Evolutionary conservation across 2,113 vertebrate species (phyloP).

Genomic region (Anguilla rostrata): DNA sequence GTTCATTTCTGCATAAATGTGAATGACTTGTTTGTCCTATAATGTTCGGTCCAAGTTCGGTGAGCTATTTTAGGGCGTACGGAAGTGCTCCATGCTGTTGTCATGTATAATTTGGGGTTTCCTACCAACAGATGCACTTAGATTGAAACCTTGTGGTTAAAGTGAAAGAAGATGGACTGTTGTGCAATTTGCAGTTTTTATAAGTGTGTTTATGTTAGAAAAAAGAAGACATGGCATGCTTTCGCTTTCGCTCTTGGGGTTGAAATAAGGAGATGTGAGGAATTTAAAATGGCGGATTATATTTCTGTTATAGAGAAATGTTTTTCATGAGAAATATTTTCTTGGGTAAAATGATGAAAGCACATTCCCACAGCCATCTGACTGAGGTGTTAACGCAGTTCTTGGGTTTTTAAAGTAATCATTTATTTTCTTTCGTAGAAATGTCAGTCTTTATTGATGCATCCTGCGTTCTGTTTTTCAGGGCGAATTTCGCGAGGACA

Average conservation of each 20-base stretch:
- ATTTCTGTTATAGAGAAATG: not conserved
- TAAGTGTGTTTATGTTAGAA: not conserved
- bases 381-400: not conserved
- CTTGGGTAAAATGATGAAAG: too few relatives aligned
- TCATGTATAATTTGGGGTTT: not conserved
- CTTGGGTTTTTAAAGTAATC: not conserved
- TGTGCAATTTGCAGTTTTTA: not conserved
- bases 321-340: not conserved
- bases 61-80: not conserved
- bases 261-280: not conserved
- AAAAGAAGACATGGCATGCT: not conserved
- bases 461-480: constrained; percentile 44
- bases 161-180: not conserved
- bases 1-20: too few relatives aligned
- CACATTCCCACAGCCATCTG: too few relatives aligned
- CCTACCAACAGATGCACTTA: too few relatives aligned
- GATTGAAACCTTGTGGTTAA: not conserved
- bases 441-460: not conserved
- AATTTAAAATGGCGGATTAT: not conserved
- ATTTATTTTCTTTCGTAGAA: not conserved
- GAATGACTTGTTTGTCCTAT: too few relatives aligned
- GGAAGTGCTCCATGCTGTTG: not conserved
- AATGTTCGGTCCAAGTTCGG: not conserved
- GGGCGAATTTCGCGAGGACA: constrained; percentile 98
- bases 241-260: not conserved